Conservation (phyloP, 2,797 vertebrate genomes). For the Leucoraja ocellata region DNA sequence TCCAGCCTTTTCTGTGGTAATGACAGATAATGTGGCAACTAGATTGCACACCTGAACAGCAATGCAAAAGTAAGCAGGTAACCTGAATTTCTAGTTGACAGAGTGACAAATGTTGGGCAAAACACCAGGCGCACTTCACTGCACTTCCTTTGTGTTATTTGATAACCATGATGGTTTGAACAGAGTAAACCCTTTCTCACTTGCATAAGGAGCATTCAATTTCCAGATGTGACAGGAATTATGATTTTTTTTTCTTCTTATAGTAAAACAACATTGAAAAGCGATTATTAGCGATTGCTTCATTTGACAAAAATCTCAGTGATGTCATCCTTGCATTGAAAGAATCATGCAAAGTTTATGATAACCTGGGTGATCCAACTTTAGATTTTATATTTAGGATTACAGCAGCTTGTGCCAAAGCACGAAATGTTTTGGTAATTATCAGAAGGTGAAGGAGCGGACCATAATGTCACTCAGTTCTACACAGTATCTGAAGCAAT, state of each 20-base stretch:
- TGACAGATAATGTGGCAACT: background rate
- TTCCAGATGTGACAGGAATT: background rate
- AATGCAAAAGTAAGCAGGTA: background rate
- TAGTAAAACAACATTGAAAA: background rate
- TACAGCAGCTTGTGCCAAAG: background rate
- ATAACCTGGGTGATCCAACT: background rate
- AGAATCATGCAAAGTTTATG: background rate
- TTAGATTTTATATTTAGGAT: background rate
- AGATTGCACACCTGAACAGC: background rate
- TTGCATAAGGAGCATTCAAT: background rate
- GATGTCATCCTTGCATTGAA: background rate
- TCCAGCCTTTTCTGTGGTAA: background rate
- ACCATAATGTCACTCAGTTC: constrained; percentile 10
- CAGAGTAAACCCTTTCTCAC: background rate
- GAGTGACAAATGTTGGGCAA: background rate
- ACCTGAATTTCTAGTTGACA: background rate
- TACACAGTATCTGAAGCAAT: too few relatives aligned
- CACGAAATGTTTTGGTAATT: background rate
- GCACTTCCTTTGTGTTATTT: background rate
- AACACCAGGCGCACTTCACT: background rate
- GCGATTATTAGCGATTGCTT: background rate
- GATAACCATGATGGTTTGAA: background rate
- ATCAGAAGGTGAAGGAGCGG: background rate
- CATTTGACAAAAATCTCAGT: background rate
- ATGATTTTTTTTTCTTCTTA: background rate